Evolutionary conservation across 2,113 vertebrate species (phyloP).

Genomic region (Pogonocichla stellata): DNA sequence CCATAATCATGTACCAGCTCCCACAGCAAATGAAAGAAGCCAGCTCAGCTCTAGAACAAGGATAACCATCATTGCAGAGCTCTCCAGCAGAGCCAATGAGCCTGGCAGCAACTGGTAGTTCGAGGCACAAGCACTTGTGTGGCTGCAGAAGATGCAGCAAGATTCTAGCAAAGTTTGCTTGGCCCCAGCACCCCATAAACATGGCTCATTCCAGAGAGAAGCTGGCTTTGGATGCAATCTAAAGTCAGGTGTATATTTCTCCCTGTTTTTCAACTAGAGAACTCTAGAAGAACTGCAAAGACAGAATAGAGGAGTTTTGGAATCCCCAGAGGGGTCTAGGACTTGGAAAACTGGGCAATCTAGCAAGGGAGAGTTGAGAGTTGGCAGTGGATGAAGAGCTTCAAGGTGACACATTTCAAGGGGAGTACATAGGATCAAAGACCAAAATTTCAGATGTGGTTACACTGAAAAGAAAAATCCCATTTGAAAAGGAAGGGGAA

Average conservation of each 20-base stretch:
- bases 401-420: neutral
- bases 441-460: neutral
- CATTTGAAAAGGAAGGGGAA: neutral
- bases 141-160: neutral
- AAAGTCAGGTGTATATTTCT: neutral
- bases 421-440: neutral
- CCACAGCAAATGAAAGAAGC: neutral
- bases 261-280: neutral
- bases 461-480: neutral
- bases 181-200: neutral
- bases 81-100: neutral
- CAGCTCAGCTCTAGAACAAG: neutral
- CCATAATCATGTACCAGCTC: neutral
- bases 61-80: rapidly evolving
- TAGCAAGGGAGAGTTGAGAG: neutral
- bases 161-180: neutral
- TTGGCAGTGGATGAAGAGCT: neutral
- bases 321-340: neutral
- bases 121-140: rapidly evolving
- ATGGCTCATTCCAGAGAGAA: neutral
- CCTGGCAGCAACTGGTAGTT: neutral
- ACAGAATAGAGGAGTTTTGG: neutral
- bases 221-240: neutral
- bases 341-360: neutral
- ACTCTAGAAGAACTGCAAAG: neutral